phyloP scores from a whole-genome alignment of 2,113 vertebrate species.

The Centropus unirufus region DNA sequence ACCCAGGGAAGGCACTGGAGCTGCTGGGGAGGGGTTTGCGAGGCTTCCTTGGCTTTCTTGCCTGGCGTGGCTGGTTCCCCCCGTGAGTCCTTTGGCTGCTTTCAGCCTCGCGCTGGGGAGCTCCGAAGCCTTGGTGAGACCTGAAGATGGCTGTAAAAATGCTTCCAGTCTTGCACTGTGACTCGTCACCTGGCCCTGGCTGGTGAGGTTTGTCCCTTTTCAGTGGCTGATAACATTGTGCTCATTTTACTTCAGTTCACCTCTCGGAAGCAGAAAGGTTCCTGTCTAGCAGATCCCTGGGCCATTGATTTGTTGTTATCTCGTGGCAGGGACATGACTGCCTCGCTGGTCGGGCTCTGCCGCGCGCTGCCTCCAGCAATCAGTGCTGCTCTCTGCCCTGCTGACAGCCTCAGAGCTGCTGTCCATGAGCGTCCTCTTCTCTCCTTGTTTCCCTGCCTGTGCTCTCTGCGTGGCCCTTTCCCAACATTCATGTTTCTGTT shows the following conservation, averaged over 20 bases:
- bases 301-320: background rate
- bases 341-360: background rate
- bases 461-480: background rate
- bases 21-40: background rate
- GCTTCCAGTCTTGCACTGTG: accelerated
- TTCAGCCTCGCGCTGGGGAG: accelerated
- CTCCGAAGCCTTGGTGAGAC: background rate
- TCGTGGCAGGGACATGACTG: background rate
- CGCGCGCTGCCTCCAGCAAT: background rate
- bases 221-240: accelerated
- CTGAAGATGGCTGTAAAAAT: background rate
- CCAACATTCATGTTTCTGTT: accelerated
- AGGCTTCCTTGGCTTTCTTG: background rate
- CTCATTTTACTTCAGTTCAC: background rate
- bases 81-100: background rate
- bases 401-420: background rate
- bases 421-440: accelerated
- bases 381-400: background rate
- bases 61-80: background rate
- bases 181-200: accelerated
- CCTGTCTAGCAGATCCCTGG: background rate
- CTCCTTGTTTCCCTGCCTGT: background rate
- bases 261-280: background rate
- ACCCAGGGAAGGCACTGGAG: background rate
- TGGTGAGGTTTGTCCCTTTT: background rate